These are phyloP conservation scores for Gymnothorax javanicus DNA, from an alignment of 2,797 vertebrate genomes.

Conservation along the genomic window DNA sequence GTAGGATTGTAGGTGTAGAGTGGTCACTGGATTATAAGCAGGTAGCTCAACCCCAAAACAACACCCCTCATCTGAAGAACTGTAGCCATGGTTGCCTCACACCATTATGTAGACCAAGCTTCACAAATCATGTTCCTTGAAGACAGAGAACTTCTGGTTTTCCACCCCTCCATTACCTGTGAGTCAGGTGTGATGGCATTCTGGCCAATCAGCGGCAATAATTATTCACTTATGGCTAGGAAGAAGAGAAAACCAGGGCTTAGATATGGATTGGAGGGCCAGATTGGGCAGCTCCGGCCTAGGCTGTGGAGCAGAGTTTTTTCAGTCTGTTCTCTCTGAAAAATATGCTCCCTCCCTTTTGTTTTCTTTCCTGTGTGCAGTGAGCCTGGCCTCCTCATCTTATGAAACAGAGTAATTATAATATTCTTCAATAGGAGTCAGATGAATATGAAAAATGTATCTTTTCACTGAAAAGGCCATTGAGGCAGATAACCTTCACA, in stretches of 20 bases:
- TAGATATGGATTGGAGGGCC: too few relatives aligned
- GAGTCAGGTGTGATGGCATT: too few relatives aligned
- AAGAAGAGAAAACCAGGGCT: too few relatives aligned
- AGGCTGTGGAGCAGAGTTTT: conserved; percentile 13
- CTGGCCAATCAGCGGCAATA: too few relatives aligned
- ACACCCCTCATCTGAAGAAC: not conserved
- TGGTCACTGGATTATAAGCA: not conserved
- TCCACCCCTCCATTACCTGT: too few relatives aligned
- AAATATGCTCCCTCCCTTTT: conserved; percentile 28
- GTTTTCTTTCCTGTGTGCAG: conserved; percentile 31
- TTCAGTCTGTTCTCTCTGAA: conserved; percentile 2
- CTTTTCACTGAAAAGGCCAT: conserved; percentile 2
- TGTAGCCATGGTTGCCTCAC: conserved; percentile 8
- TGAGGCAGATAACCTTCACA: not conserved
- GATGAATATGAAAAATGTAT: conserved; percentile 39
- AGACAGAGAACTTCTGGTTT: too few relatives aligned
- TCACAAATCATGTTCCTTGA: too few relatives aligned
- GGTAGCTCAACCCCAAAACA: not conserved
- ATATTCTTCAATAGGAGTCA: conserved; percentile 39
- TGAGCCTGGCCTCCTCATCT: conserved; percentile 43
- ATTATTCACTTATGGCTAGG: too few relatives aligned
- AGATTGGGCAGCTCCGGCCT: too few relatives aligned
- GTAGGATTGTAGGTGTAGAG: not conserved
- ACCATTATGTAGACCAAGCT: conserved; percentile 20
- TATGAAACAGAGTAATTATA: conserved; percentile 46